Evolutionary conservation across 2,888 invertebrate species (phyloP).

Genomic region (Monochamus alternatus): DNA sequence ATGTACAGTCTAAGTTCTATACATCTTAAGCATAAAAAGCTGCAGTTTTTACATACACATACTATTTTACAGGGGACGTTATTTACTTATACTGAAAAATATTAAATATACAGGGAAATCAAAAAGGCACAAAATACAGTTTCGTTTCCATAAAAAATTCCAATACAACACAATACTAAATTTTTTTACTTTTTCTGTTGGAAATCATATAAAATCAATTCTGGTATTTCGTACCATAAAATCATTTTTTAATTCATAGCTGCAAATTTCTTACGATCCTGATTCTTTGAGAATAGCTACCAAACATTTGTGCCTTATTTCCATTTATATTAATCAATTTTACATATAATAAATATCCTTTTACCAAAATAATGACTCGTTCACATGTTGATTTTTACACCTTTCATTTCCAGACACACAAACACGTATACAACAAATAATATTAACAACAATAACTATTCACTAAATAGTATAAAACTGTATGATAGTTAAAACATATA

Average conservation of each 20-base stretch:
- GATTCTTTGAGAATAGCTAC: not conserved
- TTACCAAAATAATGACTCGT: constrained; percentile 35
- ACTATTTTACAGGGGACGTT: constrained; percentile 62
- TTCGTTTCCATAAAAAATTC: not conserved
- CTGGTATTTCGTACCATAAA: no score
- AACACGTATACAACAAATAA: constrained; percentile 61
- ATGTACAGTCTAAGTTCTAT: constrained; percentile 59
- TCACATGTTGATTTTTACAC: constrained; percentile 24
- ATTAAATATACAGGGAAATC: constrained; percentile 42
- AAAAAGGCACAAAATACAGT: constrained; percentile 20
- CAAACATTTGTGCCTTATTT: constrained; percentile 14
- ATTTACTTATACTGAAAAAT: constrained; percentile 45
- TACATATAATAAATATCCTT: constrained; percentile 30
- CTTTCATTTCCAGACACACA: constrained; percentile 61
- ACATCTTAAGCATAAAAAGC: constrained; percentile 61
- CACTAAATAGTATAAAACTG: constrained; percentile 51
- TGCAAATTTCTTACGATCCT: no score
- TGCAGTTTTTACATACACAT: constrained; percentile 62
- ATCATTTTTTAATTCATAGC: no score
- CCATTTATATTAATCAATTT: constrained; percentile 17
- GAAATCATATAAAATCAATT: no score
- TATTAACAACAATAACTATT: constrained; percentile 62
- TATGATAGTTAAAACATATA: constrained; percentile 53
- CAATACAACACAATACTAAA: no score
- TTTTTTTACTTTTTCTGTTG: no score